Evolutionary conservation across 1,140 invertebrate species (phyloP).

Genomic region (Drosophila serrata): DNA sequence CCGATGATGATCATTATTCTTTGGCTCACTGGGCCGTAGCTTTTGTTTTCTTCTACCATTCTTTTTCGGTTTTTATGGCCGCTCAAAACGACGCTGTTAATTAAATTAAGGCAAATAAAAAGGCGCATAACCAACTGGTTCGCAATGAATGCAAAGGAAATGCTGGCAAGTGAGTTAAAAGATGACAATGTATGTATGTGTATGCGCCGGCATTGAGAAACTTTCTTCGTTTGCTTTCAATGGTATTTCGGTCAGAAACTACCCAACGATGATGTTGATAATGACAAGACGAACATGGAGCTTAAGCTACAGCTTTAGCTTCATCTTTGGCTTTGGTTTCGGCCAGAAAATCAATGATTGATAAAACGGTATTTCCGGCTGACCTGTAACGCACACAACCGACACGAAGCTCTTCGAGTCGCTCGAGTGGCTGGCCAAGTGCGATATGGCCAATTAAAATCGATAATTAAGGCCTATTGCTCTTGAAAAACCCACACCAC

Average conservation of each 20-base stretch:
- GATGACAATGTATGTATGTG: conserved; percentile 33
- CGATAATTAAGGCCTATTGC: conserved; percentile 61
- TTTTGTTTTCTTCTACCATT: conserved; percentile 36
- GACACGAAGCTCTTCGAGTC: conserved; percentile 24
- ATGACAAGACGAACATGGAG: conserved; percentile 29
- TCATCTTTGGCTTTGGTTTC: conserved; percentile 7
- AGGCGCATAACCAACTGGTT: conserved; percentile 67
- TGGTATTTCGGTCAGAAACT: conserved; percentile 79
- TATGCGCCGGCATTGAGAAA: conserved; percentile 59
- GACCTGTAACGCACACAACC: conserved; percentile 30
- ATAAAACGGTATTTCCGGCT: conserved; percentile 77
- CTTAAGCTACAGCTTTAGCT: conserved; percentile 9
- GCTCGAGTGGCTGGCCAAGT: conserved; percentile 32
- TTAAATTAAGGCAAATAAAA: conserved; percentile 81
- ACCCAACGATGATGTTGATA: conserved; percentile 43
- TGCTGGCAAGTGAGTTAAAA: conserved; percentile 51
- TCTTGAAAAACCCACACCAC: conserved; percentile 30
- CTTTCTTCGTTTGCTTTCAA: conserved; percentile 82
- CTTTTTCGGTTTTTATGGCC: conserved; percentile 44
- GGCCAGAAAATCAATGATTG: conserved; percentile 51
- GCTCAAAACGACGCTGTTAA: conserved; percentile 74
- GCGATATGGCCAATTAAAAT: conserved; percentile 65
- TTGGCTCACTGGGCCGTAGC: conserved; percentile 11
- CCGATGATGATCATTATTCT: conserved; percentile 38
- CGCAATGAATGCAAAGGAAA: conserved; percentile 56